Evolutionary conservation across 1,140 invertebrate genomes (phyloP).

Genomic region (Caenorhabditis inopinata): DNA sequence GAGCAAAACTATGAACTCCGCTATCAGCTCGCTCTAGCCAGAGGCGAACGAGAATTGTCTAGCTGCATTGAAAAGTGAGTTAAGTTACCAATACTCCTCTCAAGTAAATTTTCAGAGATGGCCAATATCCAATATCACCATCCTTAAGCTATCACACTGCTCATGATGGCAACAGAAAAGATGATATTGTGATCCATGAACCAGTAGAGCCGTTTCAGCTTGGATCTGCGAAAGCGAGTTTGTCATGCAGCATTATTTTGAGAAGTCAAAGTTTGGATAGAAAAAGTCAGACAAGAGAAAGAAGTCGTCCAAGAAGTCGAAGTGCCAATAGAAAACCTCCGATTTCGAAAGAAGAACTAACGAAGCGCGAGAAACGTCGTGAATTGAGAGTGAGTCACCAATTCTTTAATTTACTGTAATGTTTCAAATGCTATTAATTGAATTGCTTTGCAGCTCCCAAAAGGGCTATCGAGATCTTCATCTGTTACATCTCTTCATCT

Average conservation of each 20-base stretch:
- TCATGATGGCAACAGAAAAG: neutral
- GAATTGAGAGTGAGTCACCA: constrained; percentile 7
- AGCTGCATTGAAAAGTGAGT: constrained; percentile 39
- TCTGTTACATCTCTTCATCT: constrained; percentile 7
- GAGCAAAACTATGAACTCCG: constrained; percentile 48
- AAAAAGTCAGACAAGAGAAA: constrained; percentile 37
- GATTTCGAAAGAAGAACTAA: constrained; percentile 12
- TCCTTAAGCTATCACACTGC: neutral
- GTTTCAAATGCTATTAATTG: neutral
- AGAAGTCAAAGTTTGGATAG: constrained; percentile 29
- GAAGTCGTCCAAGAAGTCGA: constrained; percentile 13
- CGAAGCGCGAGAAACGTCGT: neutral
- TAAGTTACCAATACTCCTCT: too few species aligned
- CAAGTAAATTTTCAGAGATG: neutral
- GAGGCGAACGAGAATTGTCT: constrained; percentile 60
- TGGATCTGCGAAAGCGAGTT: neutral
- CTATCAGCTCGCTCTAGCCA: constrained; percentile 54
- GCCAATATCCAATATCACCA: neutral
- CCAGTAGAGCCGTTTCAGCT: neutral
- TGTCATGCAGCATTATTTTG: neutral
- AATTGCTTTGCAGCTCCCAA: constrained; percentile 17
- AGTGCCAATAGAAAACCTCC: constrained; percentile 27
- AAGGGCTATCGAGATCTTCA: constrained; percentile 15
- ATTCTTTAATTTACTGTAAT: neutral
- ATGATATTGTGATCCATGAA: constrained; percentile 19